Conservation (phyloP, 2,113 vertebrate genomes). For the Pangasianodon hypophthalmus region DNA sequence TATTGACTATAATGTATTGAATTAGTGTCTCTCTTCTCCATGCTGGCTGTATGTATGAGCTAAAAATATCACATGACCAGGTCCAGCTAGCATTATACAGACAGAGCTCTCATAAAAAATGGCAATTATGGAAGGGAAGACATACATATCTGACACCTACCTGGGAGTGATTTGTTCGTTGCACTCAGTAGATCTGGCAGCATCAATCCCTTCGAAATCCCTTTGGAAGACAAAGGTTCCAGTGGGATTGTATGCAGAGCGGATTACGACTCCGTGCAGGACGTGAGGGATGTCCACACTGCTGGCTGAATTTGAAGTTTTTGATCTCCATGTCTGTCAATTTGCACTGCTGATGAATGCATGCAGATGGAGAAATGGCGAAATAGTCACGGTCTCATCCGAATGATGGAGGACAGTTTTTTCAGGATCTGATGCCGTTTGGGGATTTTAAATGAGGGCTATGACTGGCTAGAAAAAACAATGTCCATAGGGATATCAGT, state of each 20-base stretch:
- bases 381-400: background rate
- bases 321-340: constrained; percentile 19
- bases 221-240: constrained; percentile 79
- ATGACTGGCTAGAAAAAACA: background rate
- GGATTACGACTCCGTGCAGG: constrained; percentile 74
- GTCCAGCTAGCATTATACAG: constrained; percentile 69
- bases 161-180: constrained; percentile 81
- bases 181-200: constrained; percentile 77
- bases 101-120: constrained; percentile 67
- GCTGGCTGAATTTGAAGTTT: constrained; percentile 6
- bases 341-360: constrained; percentile 23
- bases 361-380: background rate
- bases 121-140: constrained; percentile 79
- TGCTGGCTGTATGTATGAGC: constrained; percentile 13
- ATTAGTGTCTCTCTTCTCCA: constrained; percentile 14
- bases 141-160: constrained; percentile 79
- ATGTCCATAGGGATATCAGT: background rate
- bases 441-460: constrained; percentile 14
- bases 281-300: constrained; percentile 81
- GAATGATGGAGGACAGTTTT: constrained; percentile 3
- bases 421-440: background rate
- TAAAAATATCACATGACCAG: constrained; percentile 56
- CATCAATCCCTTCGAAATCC: constrained; percentile 79
- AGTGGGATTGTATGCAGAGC: constrained; percentile 78
- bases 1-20: constrained; percentile 50